These are phyloP conservation scores for Leguminivora glycinivorella DNA, from an alignment of 1,140 invertebrate species.

Conservation along the genomic window DNA sequence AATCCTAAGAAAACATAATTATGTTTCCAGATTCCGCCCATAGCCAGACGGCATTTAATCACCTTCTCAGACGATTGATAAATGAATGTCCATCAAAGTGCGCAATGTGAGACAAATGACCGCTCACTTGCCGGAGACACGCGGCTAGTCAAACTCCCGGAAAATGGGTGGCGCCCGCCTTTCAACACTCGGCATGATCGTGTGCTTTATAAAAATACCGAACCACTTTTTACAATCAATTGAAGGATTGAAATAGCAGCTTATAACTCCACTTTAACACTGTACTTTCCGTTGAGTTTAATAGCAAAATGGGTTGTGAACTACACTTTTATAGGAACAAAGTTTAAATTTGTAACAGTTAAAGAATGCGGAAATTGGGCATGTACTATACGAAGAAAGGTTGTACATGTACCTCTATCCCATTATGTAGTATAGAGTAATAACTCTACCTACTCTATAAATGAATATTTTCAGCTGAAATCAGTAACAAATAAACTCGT, in stretches of 20 bases:
- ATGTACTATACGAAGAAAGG: too few species aligned
- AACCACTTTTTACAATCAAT: background rate
- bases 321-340: too few species aligned
- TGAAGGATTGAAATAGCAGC: background rate
- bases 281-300: too few species aligned
- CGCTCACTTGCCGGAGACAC: constrained; percentile 27
- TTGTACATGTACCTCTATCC: too few species aligned
- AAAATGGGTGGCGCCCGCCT: constrained; percentile 31
- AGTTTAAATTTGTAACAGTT: too few species aligned
- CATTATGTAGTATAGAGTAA: too few species aligned
- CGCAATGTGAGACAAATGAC: constrained; percentile 38
- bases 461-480: background rate
- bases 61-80: constrained; percentile 34
- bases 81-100: constrained; percentile 39
- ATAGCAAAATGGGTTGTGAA: too few species aligned
- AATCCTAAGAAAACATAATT: background rate
- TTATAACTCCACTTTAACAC: background rate
- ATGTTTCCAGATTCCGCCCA: background rate
- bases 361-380: too few species aligned
- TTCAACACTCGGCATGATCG: background rate
- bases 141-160: constrained; percentile 34
- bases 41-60: background rate
- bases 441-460: background rate
- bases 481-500: constrained; percentile 7
- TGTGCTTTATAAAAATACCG: background rate